Base-by-base conservation (phyloP, 2,113 vertebrate species). In the Apus apus region DNA sequence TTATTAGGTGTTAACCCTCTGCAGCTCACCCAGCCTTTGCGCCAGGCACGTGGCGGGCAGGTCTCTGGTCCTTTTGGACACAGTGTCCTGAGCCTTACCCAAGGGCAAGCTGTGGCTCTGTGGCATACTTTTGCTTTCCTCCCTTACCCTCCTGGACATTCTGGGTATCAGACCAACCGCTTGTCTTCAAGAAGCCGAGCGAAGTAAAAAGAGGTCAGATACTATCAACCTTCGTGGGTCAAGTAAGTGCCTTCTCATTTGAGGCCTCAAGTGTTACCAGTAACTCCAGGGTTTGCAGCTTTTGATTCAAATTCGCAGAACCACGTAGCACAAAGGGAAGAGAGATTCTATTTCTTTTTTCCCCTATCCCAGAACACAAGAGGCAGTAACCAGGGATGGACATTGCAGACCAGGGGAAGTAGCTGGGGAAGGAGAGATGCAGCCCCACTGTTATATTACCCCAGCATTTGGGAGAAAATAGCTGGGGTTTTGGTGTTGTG, bases 121-220 rank as follows among this genome's bases (percentile, higher is more conserved):
- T 58, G 68, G 46, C 48, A 23, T 14, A 5, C 30, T 56, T 83
- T 70, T 50, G 16, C 36, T 88, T 73, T 60, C 60, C 27, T 89
- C 57, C 34, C 53, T 74, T 71, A 15, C 43, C 54, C 79, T 71
- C 79, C 40, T 43, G 92, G 88, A 64, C 40, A 16, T 61, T 96
- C 93, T 81, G 83, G 36, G 88, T 97, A 92, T 36, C 15, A 34
- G 72, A 7, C n/a, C 1, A 0, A 23, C n/a, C 1, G 0, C 90
- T 96, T 0, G 0, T 7, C 60, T 83, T 82, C 6, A 11, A 89
- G 83, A 81, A 86, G 32, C 3, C 2, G 13, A 43, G 45, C 6
- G 3, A 60, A 58, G 30, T 74, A 72, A 95, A 95, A 92, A 53
- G 68, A 93, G 94, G 96, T 94, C 96, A 96, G 94, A 97, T 95